Conservation (phyloP, 2,113 vertebrate genomes). For the Dipodomys stephensi region DNA sequence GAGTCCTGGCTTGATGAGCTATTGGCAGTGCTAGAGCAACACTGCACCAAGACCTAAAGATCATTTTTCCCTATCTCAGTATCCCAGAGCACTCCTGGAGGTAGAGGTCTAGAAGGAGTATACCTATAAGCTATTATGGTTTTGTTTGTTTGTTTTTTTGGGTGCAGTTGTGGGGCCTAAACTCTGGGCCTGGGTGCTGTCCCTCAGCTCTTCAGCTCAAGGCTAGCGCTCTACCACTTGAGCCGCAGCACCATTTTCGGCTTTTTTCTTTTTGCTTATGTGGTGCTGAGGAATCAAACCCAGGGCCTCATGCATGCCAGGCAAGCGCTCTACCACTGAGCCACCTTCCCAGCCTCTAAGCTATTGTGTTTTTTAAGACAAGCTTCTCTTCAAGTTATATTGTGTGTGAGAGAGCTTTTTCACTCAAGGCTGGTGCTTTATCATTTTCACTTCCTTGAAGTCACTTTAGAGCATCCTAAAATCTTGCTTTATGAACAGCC, state of each 20-base stretch:
- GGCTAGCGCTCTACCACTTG: too few relatives aligned
- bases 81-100: background rate
- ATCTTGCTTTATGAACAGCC: slow-evolving; percentile 37
- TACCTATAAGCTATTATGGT: background rate
- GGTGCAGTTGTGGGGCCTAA: too few relatives aligned
- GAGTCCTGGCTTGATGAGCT: too few relatives aligned
- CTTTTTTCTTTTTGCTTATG: too few relatives aligned
- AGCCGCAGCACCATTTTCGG: too few relatives aligned
- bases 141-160: background rate
- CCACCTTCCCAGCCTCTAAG: background rate
- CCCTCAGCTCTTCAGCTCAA: too few relatives aligned
- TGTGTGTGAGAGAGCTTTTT: background rate
- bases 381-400: slow-evolving; percentile 11
- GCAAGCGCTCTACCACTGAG: too few relatives aligned
- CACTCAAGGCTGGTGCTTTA: too few relatives aligned
- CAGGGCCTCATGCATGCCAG: too few relatives aligned
- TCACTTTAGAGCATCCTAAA: background rate
- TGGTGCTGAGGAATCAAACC: too few relatives aligned
- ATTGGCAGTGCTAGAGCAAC: background rate
- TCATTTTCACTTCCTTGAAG: too few relatives aligned
- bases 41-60: background rate
- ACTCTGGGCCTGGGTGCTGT: too few relatives aligned
- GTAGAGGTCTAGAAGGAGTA: background rate
- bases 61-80: background rate
- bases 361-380: background rate